These are phyloP conservation scores for Tenodera sinensis DNA, from an alignment of 2,888 invertebrate species.

Conservation along the genomic window DNA sequence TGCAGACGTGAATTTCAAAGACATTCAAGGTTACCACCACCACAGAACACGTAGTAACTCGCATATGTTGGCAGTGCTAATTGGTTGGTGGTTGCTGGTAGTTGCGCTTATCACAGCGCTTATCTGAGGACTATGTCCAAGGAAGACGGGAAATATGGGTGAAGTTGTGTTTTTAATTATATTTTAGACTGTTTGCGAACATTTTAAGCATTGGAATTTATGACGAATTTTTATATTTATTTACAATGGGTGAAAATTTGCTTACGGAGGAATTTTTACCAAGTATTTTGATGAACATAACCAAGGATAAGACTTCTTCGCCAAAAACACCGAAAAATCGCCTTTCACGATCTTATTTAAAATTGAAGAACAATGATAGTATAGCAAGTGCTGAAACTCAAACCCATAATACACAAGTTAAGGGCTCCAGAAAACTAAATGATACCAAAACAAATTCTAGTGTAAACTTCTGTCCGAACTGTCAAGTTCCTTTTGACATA, in stretches of 20 bases:
- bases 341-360: background rate
- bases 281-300: background rate
- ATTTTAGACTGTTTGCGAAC: no score
- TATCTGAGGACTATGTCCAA: no score
- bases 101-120: no score
- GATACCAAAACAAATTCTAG: background rate
- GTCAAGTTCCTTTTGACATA: slow-evolving; percentile 11
- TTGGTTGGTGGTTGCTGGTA: no score
- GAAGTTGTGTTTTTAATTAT: no score
- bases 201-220: no score
- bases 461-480: slow-evolving; percentile 1
- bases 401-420: background rate
- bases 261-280: background rate
- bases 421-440: background rate
- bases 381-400: background rate
- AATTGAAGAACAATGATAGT: background rate
- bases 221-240: no score
- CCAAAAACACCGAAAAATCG: background rate
- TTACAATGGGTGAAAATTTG: background rate
- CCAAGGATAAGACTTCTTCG: background rate
- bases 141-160: no score
- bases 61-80: no score
- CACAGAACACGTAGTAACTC: no score
- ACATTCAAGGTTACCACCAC: no score
- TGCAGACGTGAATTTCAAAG: no score